phyloP scores from a whole-genome alignment of 2,888 invertebrate genomes.

The Diabrotica balteata region DNA sequence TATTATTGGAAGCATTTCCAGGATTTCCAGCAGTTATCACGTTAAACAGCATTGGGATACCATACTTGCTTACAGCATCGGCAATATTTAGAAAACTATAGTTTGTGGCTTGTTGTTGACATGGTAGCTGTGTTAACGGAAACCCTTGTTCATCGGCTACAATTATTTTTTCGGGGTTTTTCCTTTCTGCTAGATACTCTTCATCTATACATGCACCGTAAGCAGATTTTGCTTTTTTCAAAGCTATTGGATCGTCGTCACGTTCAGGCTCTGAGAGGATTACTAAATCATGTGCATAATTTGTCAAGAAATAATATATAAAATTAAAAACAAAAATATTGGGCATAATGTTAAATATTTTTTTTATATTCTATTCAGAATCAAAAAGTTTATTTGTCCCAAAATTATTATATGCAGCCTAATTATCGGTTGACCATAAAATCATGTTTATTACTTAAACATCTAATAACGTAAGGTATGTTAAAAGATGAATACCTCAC shows the following conservation, averaged over 20 bases:
- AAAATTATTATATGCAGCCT: too few relatives aligned
- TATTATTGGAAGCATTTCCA: conserved; percentile 49
- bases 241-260: conserved; percentile 49
- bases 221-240: conserved; percentile 56
- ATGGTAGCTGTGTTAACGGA: conserved; percentile 47
- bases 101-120: not conserved
- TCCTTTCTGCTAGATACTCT: conserved; percentile 41
- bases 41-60: conserved; percentile 56
- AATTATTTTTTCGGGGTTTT: conserved; percentile 51
- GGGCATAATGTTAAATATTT: too few relatives aligned
- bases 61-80: conserved; percentile 54
- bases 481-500: too few relatives aligned
- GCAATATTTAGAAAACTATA: conserved; percentile 54
- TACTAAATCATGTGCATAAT: conserved; percentile 37
- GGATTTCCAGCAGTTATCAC: conserved; percentile 43
- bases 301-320: too few relatives aligned
- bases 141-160: conserved; percentile 52
- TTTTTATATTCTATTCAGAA: too few relatives aligned
- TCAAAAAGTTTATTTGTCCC: too few relatives aligned
- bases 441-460: too few relatives aligned
- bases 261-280: conserved; percentile 46
- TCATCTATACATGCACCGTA: conserved; percentile 53
- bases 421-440: too few relatives aligned
- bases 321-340: too few relatives aligned
- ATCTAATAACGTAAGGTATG: too few relatives aligned